Conservation (phyloP, 2,797 vertebrate genomes). For the Nasua narica region DNA sequence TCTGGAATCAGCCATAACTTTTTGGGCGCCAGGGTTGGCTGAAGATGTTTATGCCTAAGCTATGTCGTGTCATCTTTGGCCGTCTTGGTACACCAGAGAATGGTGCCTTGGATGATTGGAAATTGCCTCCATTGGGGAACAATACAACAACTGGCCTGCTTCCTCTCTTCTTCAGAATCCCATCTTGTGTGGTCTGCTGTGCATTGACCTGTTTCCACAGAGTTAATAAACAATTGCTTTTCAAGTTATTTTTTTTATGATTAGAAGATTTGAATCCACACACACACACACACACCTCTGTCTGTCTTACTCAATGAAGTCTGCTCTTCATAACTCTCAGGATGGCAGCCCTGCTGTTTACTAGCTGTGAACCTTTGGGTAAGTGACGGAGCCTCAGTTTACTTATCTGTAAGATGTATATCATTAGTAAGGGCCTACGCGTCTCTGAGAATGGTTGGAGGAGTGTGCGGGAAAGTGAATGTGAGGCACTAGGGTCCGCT, state of each 20-base stretch:
- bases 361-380: background rate
- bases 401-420: background rate
- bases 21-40: background rate
- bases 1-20: slow-evolving; percentile 46
- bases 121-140: slow-evolving; percentile 42
- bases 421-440: fast-evolving
- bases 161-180: slow-evolving; percentile 49
- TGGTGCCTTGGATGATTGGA: slow-evolving; percentile 56
- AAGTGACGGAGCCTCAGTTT: slow-evolving; percentile 26
- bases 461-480: background rate
- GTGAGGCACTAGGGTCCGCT: background rate
- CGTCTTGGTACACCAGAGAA: slow-evolving; percentile 52
- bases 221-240: slow-evolving; percentile 52
- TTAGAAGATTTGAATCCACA: background rate
- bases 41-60: background rate
- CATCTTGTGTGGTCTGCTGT: slow-evolving; percentile 54
- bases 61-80: slow-evolving; percentile 33
- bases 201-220: slow-evolving; percentile 49
- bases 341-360: background rate
- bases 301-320: background rate
- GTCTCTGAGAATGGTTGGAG: background rate
- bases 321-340: background rate
- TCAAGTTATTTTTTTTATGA: slow-evolving; percentile 8
- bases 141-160: slow-evolving; percentile 47
- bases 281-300: background rate